Conservation (phyloP, 2,888 invertebrate species). For the Phyto melanocephala region DNA sequence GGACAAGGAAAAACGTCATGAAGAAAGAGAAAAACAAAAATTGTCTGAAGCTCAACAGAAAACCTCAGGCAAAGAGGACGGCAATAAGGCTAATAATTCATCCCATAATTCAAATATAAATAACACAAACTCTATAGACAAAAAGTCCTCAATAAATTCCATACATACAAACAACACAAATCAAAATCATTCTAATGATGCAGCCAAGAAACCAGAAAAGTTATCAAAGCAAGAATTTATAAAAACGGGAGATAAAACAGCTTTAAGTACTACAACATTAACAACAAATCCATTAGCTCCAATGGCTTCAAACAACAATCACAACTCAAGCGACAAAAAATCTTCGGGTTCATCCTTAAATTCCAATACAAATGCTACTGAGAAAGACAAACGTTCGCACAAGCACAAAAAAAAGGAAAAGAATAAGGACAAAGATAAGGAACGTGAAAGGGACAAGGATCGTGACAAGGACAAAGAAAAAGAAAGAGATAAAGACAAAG, state of each 20-base stretch:
- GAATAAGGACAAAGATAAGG: conserved; percentile 84
- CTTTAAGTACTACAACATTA: conserved; percentile 14
- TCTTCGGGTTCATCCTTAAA: conserved; percentile 36
- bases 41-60: conserved; percentile 48
- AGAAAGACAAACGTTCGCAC: conserved; percentile 80
- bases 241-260: conserved; percentile 67
- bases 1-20: conserved; percentile 79
- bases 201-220: conserved; percentile 63
- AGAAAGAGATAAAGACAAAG: conserved; percentile 67
- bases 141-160: conserved; percentile 44
- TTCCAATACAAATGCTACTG: conserved; percentile 31
- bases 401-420: conserved; percentile 85
- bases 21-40: conserved; percentile 73
- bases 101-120: background rate
- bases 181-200: conserved; percentile 45
- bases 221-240: conserved; percentile 64
- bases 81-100: conserved; percentile 51
- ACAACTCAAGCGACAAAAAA: conserved; percentile 71
- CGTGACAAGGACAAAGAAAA: conserved; percentile 70
- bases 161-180: conserved; percentile 36
- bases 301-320: background rate
- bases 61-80: conserved; percentile 54
- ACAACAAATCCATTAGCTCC: conserved; percentile 58
- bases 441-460: conserved; percentile 75
- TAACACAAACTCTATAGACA: conserved; percentile 38